phyloP scores from a whole-genome alignment of 2,113 vertebrate genomes.

The Triplophysa tibetana region DNA sequence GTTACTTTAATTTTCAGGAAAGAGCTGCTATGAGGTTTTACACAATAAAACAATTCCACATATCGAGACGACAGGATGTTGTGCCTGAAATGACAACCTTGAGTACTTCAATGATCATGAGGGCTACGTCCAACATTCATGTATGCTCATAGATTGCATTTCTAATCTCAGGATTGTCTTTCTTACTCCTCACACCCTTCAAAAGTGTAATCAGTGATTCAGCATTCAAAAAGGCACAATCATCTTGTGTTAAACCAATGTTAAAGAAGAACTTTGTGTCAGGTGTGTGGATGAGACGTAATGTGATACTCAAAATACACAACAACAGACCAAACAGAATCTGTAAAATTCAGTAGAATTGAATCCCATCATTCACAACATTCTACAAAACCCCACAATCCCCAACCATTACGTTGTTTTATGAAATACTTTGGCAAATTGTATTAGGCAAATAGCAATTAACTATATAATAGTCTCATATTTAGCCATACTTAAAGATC shows the following conservation, averaged over 20 bases:
- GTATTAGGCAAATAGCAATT: too few relatives aligned
- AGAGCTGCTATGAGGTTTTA: slow-evolving; percentile 24
- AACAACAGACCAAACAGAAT: background rate
- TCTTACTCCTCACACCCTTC: background rate
- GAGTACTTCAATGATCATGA: background rate
- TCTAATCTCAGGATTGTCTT: background rate
- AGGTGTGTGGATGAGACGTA: background rate
- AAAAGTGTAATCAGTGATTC: slow-evolving; percentile 31
- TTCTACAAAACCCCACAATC: too few relatives aligned
- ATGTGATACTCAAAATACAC: background rate
- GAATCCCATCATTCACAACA: too few relatives aligned
- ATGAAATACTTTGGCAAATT: too few relatives aligned
- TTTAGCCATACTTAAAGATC: too few relatives aligned
- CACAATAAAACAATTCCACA: slow-evolving; percentile 10
- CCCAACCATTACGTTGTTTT: too few relatives aligned
- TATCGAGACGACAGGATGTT: slow-evolving; percentile 19
- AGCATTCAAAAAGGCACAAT: slow-evolving; percentile 15
- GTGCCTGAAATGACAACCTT: slow-evolving; percentile 20
- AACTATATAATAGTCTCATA: too few relatives aligned
- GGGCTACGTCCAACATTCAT: background rate
- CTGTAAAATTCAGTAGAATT: too few relatives aligned
- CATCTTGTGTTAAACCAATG: background rate
- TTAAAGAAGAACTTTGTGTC: background rate
- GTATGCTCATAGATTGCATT: background rate
- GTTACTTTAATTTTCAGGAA: background rate